A percentile compares a stretch with the other conserved stretches of the same genome.
Evolutionary conservation across 2,113 vertebrate genomes (phyloP).

Genomic region (Trachemys scripta): DNA sequence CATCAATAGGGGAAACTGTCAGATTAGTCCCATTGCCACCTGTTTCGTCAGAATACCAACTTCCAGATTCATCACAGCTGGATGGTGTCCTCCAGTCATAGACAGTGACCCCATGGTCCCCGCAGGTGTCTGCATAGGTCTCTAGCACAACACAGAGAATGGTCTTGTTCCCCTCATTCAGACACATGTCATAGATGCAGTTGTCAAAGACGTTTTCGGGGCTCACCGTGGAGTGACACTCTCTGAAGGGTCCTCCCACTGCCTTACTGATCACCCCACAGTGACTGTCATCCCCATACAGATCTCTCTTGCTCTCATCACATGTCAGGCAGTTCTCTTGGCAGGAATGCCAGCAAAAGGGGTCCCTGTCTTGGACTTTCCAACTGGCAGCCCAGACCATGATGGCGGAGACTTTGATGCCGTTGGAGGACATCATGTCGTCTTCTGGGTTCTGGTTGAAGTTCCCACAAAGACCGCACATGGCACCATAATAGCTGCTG

Average conservation of each 20-base stretch:
- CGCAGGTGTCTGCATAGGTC: constrained; percentile 71
- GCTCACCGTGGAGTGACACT: constrained; percentile 60
- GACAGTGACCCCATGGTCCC: constrained; percentile 57
- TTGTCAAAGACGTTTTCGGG: constrained; percentile 58
- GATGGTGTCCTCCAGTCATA: constrained; percentile 75
- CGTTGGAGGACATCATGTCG: constrained; percentile 61
- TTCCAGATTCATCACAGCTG: constrained; percentile 73
- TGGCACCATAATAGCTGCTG: constrained; percentile 75
- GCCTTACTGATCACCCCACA: constrained; percentile 73
- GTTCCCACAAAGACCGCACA: constrained; percentile 82
- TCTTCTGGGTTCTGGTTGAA: constrained; percentile 74
- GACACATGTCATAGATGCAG: constrained; percentile 81
- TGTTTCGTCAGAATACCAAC: not conserved
- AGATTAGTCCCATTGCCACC: not conserved
- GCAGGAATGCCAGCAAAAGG: constrained; percentile 80
- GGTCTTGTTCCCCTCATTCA: constrained; percentile 58
- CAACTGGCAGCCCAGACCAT: constrained; percentile 78
- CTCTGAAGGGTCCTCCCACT: constrained; percentile 62
- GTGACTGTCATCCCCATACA: constrained; percentile 52
- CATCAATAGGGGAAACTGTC: not conserved
- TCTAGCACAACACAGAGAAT: constrained; percentile 75
- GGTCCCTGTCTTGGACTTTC: constrained; percentile 73
- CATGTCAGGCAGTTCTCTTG: constrained; percentile 72
- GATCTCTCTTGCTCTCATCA: not conserved
- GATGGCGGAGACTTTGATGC: constrained; percentile 44